Base-by-base conservation (phyloP, 2,797 vertebrate genomes). In the Hyperoplus immaculatus region DNA sequence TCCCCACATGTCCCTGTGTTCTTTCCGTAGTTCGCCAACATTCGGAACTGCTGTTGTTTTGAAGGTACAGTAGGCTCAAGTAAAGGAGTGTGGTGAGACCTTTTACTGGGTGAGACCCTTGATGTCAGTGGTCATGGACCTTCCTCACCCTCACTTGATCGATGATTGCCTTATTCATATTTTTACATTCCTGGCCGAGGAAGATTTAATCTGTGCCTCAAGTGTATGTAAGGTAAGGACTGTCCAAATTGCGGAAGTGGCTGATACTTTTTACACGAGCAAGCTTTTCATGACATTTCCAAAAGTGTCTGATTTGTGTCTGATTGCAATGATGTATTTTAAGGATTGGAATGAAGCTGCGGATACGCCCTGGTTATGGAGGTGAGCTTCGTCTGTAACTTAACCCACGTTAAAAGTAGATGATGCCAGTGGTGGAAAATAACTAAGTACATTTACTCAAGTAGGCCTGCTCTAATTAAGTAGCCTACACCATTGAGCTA, bases 201-300 rank as follows among this genome's bases (percentile, higher is more conserved):
- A 90, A 1, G 95, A 96, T 76, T 86, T 97, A 64, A 90, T 93
- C 47, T 64, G 38, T 3, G 93, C 85, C 0, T 95, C 95, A 1
- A 59, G 62, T 51, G 96, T 96, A 18, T 95, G 94, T 87, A 91
- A 95, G 95, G 96, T 96, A 85, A 89, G 77, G 4, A 3, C 58
- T n/a, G 29, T 69, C 38, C 6, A 55, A 53, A 0, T 42, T 77
- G 77, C 92, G 92, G 92, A 93, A 93, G 90, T 92, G 45, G 8
- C 29, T 18, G 0, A 54, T 6, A 6, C 47, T 7, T 14, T 46
- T 39, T 38, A 41, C 7, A 42, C 16, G 4, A 61, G 13, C 18
- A 6, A 77, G 0, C 16, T 3, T 10, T 2, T n/a, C 11, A 45
- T 41, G 6, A 5, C 0, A 8, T 13, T 2, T 11, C 9, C 3